Conservation (phyloP, 2,113 vertebrate genomes). For the Leptobrachium leishanense region DNA sequence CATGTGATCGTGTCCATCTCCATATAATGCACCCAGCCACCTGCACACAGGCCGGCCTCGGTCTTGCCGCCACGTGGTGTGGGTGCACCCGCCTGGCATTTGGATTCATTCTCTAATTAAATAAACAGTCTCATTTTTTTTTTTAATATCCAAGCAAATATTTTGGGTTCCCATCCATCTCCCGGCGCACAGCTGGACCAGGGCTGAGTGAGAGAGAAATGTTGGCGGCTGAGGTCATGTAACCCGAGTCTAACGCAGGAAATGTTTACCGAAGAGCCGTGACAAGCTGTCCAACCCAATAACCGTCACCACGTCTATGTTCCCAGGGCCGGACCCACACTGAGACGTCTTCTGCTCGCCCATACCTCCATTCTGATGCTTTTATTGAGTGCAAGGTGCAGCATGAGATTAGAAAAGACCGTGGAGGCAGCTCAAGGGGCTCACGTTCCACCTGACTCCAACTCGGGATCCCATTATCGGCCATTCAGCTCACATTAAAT, state of each 20-base stretch:
- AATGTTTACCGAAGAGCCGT: constrained; percentile 3
- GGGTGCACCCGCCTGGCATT: no score
- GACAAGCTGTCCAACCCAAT: constrained; percentile 2
- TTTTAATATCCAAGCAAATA: not conserved
- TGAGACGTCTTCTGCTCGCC: not conserved
- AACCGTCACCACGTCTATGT: not conserved
- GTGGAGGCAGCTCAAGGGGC: no score
- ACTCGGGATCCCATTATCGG: no score
- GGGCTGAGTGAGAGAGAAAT: not conserved
- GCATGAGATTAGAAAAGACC: no score
- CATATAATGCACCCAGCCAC: not conserved
- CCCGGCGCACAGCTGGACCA: not conserved
- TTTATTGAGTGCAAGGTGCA: not conserved
- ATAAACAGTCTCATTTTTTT: not conserved
- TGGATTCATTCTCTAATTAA: not conserved
- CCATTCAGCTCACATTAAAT: no score
- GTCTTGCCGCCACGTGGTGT: no score
- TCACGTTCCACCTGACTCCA: no score
- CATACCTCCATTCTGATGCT: not conserved
- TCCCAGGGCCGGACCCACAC: not conserved
- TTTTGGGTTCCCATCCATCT: not conserved
- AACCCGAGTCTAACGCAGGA: not conserved
- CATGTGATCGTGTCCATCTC: no score
- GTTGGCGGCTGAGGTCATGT: constrained; percentile 6
- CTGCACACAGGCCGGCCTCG: no score